Evolutionary conservation across 2,888 invertebrate species (phyloP), one percentile per base, ranked within the genome.

Genomic region (Drosophila siamana): DNA sequence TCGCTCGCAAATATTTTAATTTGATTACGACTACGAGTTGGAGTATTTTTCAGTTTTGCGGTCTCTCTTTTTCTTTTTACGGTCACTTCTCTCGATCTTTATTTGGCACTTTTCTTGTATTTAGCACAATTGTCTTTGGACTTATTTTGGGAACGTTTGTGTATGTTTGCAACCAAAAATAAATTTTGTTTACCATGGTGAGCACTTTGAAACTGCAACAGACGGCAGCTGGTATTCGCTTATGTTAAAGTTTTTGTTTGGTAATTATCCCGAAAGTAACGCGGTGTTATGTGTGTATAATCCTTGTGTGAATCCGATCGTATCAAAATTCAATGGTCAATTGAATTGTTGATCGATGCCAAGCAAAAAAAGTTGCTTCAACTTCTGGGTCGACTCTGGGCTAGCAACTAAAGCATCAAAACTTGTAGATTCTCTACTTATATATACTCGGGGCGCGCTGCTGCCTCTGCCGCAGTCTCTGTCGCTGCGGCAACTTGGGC

Each of bases 331-430:
- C 91, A 91, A 91, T 88, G 72, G 79, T 64, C 78, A 80, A 88
- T 90, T 90, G 91, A 91, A 90, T 89, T 90, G 88, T 88, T 86
- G 91, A 89, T 89, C 90, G 91, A 91, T 90, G 84, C 80, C 66
- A 77, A 76, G 84, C 74, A 64, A 69, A 73, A 33, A 60, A 55
- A 60, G 88, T 88, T 89, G 91, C 88, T 86, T 86, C 79, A 82
- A 90, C 91, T 91, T 91, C 90, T 91, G 89, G 90, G 89, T 90
- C 89, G 91, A 91, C 89, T 90, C 90, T 90, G 91, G 91, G 91
- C 89, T 91, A 91, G 91, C 91, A 91, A 91, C 91, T 91, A 91
- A 91, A 89, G 89, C 86, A 90, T 88, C 90, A 86, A 91, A 91
- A 90, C 90, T 86, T 90, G 85, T 84, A 89, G 90, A 91, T 91